These are phyloP conservation scores for Stegophylla sp. DNA, from an alignment of 2,888 invertebrate genomes.

Conservation along the genomic window DNA sequence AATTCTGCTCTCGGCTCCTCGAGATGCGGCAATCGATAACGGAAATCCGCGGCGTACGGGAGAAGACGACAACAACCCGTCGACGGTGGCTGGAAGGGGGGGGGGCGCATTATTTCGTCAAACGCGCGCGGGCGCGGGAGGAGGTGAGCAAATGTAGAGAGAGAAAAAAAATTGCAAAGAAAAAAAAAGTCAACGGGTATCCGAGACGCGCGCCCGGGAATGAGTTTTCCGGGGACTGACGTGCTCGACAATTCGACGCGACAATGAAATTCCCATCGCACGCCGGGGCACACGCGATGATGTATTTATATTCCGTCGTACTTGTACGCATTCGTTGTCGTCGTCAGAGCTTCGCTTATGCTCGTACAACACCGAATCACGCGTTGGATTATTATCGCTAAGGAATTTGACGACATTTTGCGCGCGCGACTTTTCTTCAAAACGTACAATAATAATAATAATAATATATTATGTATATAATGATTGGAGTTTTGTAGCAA, in stretches of 20 bases:
- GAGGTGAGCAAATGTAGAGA: not conserved
- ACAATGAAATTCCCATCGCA: constrained; percentile 32
- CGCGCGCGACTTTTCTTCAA: too few species aligned
- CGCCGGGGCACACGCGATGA: not conserved
- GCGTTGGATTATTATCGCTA: too few species aligned
- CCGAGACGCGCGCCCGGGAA: constrained; percentile 32
- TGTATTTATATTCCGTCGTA: not conserved
- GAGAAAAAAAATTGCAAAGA: not conserved
- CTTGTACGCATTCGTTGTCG: too few species aligned
- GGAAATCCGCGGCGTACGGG: not conserved
- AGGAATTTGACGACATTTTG: too few species aligned
- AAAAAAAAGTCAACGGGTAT: not conserved
- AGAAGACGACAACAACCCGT: not conserved
- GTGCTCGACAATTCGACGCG: constrained; percentile 38
- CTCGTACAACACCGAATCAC: too few species aligned
- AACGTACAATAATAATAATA: too few species aligned
- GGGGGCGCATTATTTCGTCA: constrained; percentile 22
- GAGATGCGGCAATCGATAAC: constrained; percentile 37
- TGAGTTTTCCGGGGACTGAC: constrained; percentile 37
- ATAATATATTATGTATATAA: too few species aligned
- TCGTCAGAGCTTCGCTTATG: not conserved
- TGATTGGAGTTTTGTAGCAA: too few species aligned
- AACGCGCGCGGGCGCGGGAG: too few species aligned
- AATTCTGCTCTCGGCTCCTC: not conserved
- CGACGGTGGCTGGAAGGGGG: too few species aligned